Percentiles rank a stretch among this genome's conserved stretches.
phyloP scores from a whole-genome alignment of 2,888 invertebrate genomes.

The Eledona agricola region DNA sequence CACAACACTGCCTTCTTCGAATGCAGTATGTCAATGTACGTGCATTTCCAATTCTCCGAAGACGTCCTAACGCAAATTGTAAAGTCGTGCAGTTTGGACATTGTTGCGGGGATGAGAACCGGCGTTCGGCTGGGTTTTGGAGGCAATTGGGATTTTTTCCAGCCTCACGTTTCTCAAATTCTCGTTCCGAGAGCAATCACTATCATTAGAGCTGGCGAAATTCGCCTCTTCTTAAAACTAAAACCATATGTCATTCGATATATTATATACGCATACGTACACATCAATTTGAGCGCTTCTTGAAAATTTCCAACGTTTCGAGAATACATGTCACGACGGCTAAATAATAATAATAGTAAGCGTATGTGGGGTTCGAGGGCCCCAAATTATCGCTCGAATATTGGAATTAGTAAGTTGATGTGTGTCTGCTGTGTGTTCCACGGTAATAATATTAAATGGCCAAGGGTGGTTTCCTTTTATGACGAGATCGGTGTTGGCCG shows the following conservation, averaged over 20 bases:
- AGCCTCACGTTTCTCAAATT: conserved; percentile 16
- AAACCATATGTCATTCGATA: conserved; percentile 30
- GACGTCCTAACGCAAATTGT: too few species aligned
- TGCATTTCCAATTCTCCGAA: too few species aligned
- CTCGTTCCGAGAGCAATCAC: conserved; percentile 13
- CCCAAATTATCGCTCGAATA: conserved; percentile 44
- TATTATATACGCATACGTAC: conserved; percentile 6
- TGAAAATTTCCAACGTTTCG: conserved; percentile 16
- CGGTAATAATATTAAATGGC: conserved; percentile 46
- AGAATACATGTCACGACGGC: conserved; percentile 28
- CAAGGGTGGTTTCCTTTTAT: conserved; percentile 37
- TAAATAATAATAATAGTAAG: conserved; percentile 35
- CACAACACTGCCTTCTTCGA: too few species aligned
- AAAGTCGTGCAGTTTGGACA: too few species aligned
- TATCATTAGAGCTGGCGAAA: conserved; percentile 19
- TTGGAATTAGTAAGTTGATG: conserved; percentile 43
- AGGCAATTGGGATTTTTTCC: conserved; percentile 12
- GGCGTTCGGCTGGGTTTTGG: too few species aligned
- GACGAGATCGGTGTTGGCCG: conserved; percentile 9
- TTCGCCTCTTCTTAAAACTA: conserved; percentile 18
- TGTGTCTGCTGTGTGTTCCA: conserved; percentile 34
- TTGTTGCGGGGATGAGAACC: too few species aligned
- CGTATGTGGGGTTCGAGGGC: conserved; percentile 35
- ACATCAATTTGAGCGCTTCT: conserved; percentile 26
- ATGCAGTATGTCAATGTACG: too few species aligned